phyloP scores from a whole-genome alignment of 2,797 vertebrate species.

The Silurus aristotelis region DNA sequence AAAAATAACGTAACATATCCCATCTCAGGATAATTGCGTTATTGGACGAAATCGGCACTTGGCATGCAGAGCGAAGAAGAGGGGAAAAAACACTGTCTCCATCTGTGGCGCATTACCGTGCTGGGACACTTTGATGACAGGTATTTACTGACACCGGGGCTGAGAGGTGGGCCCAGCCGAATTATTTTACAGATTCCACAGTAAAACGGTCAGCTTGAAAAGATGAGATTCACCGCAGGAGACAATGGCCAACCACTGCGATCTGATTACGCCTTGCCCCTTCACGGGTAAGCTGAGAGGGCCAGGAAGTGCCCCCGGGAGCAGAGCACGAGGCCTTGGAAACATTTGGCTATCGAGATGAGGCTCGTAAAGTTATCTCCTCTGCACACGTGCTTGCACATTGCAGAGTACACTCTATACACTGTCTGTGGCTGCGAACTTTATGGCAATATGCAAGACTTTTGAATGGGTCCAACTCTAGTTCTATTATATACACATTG shows the following conservation, averaged over 20 bases:
- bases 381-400: conserved; percentile 46
- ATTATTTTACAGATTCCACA: conserved; percentile 73
- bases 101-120: conserved; percentile 58
- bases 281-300: conserved; percentile 63
- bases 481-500: not conserved
- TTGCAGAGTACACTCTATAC: conserved; percentile 30
- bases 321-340: conserved; percentile 55
- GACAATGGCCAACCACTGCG: conserved; percentile 65
- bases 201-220: conserved; percentile 78
- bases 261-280: conserved; percentile 68
- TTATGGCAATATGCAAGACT: not conserved
- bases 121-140: conserved; percentile 66
- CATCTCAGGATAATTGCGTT: conserved; percentile 22
- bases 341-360: conserved; percentile 59
- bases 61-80: not conserved
- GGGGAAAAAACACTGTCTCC: conserved; percentile 31
- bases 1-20: conserved; percentile 14
- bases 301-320: conserved; percentile 67
- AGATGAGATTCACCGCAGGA: conserved; percentile 70
- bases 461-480: not conserved
- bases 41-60: not conserved
- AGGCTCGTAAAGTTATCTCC: conserved; percentile 55
- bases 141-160: conserved; percentile 68
- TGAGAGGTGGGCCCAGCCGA: conserved; percentile 52
- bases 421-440: conserved; percentile 11